These are phyloP conservation scores for Acanthosepion esculentum DNA, from an alignment of 2,888 invertebrate species.

Conservation along the genomic window DNA sequence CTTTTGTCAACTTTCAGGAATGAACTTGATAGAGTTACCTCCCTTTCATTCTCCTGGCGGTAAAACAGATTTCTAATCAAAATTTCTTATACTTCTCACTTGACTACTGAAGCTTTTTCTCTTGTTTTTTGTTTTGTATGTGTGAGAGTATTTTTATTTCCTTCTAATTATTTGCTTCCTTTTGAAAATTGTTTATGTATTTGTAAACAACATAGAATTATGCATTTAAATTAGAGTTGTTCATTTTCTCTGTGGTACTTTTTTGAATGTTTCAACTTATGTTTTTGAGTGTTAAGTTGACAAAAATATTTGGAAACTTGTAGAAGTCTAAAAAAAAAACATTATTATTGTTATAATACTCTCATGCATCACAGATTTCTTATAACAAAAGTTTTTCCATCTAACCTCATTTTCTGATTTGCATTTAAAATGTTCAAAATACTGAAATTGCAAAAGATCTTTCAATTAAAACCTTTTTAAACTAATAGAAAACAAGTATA, in stretches of 20 bases:
- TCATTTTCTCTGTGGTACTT: neutral
- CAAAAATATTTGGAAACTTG: no score
- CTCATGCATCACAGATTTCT: no score
- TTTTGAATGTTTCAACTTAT: neutral
- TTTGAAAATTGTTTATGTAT: neutral
- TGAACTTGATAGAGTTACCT: constrained; percentile 9
- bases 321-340: no score
- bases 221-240: neutral
- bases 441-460: no score
- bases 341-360: no score
- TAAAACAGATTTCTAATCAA: neutral
- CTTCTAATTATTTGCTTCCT: neutral
- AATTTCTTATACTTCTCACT: neutral
- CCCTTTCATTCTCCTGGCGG: constrained; percentile 4
- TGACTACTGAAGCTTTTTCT: neutral
- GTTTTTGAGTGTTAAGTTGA: neutral
- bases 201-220: neutral
- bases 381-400: no score
- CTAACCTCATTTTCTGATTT: no score
- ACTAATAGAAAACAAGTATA: no score
- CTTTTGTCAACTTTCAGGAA: constrained; percentile 12
- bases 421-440: no score
- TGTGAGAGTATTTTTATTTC: neutral
- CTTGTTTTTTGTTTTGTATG: neutral
- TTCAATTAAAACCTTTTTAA: no score